Conservation (phyloP, 2,797 vertebrate genomes). For the Notamacropus eugenii region DNA sequence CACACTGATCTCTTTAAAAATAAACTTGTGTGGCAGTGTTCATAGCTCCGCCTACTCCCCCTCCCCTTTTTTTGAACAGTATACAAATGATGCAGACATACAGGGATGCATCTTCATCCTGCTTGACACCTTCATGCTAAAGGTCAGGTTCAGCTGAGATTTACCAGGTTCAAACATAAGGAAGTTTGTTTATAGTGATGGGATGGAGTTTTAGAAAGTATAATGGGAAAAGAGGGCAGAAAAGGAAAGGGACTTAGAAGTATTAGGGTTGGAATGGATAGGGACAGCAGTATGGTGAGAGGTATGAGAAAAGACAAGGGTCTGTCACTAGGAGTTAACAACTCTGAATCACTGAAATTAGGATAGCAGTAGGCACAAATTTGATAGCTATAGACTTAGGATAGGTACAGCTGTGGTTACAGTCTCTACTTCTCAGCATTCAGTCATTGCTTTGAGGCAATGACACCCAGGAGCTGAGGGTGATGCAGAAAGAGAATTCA, state of each 20-base stretch:
- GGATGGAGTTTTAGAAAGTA: not conserved
- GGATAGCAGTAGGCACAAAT: not conserved
- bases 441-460: not conserved
- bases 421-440: not conserved
- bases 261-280: not conserved
- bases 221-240: not conserved
- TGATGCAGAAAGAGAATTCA: not conserved
- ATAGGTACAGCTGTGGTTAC: not conserved
- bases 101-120: constrained; percentile 62
- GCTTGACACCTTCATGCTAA: not conserved
- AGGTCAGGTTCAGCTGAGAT: not conserved
- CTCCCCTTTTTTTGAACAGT: not conserved
- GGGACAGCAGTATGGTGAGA: not conserved
- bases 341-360: not conserved
- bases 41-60: constrained; percentile 54
- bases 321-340: not conserved
- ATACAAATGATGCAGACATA: constrained; percentile 58
- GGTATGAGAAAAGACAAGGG: not conserved
- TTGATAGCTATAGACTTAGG: not conserved
- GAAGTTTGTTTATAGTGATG: not conserved
- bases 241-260: not conserved
- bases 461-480: not conserved
- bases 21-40: constrained; percentile 30
- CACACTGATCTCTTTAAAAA: constrained; percentile 64
- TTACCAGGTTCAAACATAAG: not conserved